These are phyloP conservation scores for Junonia oenone DNA, from an alignment of 2,888 invertebrate genomes.

Conservation along the genomic window DNA sequence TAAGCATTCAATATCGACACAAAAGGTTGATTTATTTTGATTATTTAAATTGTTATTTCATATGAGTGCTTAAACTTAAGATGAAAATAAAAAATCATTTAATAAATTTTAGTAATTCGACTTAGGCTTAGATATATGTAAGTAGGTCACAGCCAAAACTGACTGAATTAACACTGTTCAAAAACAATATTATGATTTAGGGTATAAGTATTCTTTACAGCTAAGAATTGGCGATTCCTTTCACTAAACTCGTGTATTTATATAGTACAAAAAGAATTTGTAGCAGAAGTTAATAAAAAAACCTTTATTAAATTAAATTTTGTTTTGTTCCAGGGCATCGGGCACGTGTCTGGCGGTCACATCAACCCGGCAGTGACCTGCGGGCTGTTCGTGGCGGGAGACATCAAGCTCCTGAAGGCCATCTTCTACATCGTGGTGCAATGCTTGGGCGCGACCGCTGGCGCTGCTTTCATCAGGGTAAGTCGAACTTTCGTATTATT, in stretches of 20 bases:
- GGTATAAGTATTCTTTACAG: too few relatives aligned
- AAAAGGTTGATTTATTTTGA: constrained; percentile 7
- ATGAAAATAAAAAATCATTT: too few relatives aligned
- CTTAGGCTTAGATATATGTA: too few relatives aligned
- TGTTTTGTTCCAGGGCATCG: constrained; percentile 82
- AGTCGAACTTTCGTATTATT: constrained; percentile 31
- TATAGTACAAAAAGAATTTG: too few relatives aligned
- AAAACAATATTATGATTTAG: too few relatives aligned
- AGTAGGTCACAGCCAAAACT: too few relatives aligned
- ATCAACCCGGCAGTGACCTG: constrained; percentile 95
- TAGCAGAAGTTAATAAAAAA: too few relatives aligned
- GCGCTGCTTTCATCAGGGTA: constrained; percentile 87
- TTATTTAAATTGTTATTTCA: neutral
- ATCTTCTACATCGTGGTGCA: constrained; percentile 90
- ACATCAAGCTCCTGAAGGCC: constrained; percentile 88
- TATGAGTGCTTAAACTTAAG: too few relatives aligned
- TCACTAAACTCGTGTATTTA: too few relatives aligned
- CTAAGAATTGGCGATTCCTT: too few relatives aligned
- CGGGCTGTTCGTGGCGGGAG: constrained; percentile 89
- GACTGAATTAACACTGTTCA: too few relatives aligned
- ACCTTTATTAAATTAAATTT: neutral
- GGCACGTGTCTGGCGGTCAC: constrained; percentile 94
- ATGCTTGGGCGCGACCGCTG: constrained; percentile 88
- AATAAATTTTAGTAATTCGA: too few relatives aligned
- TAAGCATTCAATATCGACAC: constrained; percentile 1